Percentiles rank a stretch among this genome's conserved stretches.
Conservation (phyloP, 2,113 vertebrate species). For the Bubo blakistoni region DNA sequence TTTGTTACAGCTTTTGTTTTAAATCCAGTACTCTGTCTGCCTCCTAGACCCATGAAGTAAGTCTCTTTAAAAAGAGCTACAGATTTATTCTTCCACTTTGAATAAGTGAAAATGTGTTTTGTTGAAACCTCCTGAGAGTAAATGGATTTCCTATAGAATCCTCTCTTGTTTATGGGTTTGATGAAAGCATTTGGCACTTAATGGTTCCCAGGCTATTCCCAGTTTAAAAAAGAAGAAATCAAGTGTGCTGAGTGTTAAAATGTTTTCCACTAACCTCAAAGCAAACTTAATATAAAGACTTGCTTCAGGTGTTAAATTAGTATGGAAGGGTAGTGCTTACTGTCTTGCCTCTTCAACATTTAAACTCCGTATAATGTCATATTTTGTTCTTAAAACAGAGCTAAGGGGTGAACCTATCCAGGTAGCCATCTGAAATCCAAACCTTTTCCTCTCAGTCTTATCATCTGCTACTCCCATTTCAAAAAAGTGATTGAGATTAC, state of each 20-base stretch:
- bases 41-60: slow-evolving; percentile 19
- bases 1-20: slow-evolving; percentile 59
- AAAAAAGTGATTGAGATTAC: background rate
- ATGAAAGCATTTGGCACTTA: slow-evolving; percentile 66
- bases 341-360: background rate
- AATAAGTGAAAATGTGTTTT: slow-evolving; percentile 68
- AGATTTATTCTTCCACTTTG: slow-evolving; percentile 67
- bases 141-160: slow-evolving; percentile 62
- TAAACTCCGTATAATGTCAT: background rate
- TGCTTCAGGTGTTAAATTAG: slow-evolving; percentile 24
- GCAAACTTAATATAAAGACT: background rate
- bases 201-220: slow-evolving; percentile 64
- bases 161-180: slow-evolving; percentile 60
- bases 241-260: slow-evolving; percentile 36
- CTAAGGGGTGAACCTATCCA: background rate
- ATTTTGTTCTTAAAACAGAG: background rate
- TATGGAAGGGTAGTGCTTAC: background rate
- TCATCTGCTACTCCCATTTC: background rate
- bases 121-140: slow-evolving; percentile 56
- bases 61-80: slow-evolving; percentile 39
- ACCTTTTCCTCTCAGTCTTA: background rate
- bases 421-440: background rate
- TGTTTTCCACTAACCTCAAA: slow-evolving; percentile 17
- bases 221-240: background rate
- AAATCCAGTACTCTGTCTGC: slow-evolving; percentile 52